These are phyloP conservation scores for Strix aluco DNA, from an alignment of 2,113 vertebrate species.

Conservation along the genomic window DNA sequence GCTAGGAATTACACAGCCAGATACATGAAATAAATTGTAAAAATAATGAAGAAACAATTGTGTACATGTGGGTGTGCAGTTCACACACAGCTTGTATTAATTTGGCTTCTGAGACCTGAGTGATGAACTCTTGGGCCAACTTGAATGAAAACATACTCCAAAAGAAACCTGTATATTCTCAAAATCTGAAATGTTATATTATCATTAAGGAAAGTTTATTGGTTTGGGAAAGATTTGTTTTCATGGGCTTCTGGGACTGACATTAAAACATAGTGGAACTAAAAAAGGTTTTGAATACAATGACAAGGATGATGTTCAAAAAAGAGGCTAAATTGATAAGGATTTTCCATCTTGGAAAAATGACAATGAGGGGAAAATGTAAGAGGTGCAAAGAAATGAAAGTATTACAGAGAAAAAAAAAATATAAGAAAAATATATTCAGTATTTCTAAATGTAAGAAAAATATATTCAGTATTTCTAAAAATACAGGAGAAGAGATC, in stretches of 20 bases:
- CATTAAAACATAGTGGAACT: neutral
- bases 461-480: neutral
- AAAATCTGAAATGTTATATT: neutral
- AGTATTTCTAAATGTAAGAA: neutral
- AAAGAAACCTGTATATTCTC: neutral
- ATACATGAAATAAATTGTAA: neutral
- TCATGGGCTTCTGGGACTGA: neutral
- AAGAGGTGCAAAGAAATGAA: neutral
- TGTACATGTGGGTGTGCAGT: neutral
- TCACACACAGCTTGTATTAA: neutral
- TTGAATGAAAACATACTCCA: neutral
- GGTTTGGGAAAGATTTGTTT: neutral
- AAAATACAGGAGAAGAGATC: neutral
- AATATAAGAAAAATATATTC: neutral
- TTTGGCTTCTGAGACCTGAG: neutral
- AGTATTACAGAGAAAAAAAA: neutral
- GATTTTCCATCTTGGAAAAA: neutral
- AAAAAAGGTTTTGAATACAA: neutral
- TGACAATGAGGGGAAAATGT: neutral
- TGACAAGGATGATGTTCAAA: neutral
- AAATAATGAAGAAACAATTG: neutral
- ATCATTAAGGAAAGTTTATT: neutral
- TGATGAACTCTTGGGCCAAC: neutral
- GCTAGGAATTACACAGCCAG: neutral
- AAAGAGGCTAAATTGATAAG: neutral